phyloP scores from a whole-genome alignment of 2,797 vertebrate genomes.

The Manis javanica region DNA sequence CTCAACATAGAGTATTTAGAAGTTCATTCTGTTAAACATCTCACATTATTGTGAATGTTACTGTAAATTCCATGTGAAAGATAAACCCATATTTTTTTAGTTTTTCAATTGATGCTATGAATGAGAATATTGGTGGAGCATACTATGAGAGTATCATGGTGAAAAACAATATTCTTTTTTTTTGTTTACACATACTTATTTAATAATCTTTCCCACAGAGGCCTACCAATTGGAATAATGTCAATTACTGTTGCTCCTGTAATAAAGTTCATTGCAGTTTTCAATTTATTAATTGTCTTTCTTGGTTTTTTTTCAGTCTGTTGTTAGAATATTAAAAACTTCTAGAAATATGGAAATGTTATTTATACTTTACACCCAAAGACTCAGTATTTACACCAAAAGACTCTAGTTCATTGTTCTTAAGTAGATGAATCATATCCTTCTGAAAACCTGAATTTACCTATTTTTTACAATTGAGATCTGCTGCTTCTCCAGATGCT shows the following conservation, averaged over 20 bases:
- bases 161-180: background rate
- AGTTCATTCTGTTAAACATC: background rate
- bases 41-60: background rate
- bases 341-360: background rate
- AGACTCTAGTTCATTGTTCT: background rate
- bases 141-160: background rate
- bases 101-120: background rate
- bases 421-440: background rate
- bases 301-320: background rate
- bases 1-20: background rate
- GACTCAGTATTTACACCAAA: background rate
- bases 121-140: background rate
- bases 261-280: conserved; percentile 18
- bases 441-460: background rate
- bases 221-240: background rate
- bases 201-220: background rate
- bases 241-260: background rate
- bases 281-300: background rate
- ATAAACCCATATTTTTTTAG: background rate
- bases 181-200: background rate
- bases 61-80: background rate
- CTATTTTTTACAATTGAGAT: background rate
- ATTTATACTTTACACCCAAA: background rate
- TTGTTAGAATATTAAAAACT: background rate
- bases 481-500: background rate